A percentile compares a stretch with the other conserved stretches of the same genome.
Conservation (phyloP, 2,113 vertebrate genomes). For the Hiodon alosoides region DNA sequence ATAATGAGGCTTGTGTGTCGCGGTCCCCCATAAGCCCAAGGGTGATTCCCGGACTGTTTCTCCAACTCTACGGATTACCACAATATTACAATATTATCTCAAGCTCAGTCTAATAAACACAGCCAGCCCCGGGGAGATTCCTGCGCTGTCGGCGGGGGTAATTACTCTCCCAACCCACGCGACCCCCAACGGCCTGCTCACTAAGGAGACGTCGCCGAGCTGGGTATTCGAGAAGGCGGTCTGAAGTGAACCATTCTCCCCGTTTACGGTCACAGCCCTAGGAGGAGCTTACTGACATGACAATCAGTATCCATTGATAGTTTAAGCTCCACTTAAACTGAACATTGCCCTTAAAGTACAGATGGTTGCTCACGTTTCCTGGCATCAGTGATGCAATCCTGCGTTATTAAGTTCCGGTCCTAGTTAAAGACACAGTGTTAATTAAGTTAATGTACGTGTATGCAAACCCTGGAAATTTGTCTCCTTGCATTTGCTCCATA, state of each 20-base stretch:
- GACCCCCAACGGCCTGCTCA: background rate
- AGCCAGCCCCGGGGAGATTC: conserved; percentile 1
- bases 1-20: conserved; percentile 1
- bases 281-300: background rate
- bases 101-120: conserved; percentile 12
- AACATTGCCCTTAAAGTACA: background rate
- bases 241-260: background rate
- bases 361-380: conserved; percentile 22
- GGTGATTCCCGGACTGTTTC: background rate
- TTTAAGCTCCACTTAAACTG: background rate
- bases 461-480: conserved; percentile 33
- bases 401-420: conserved; percentile 6
- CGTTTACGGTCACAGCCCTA: background rate
- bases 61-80: conserved; percentile 22
- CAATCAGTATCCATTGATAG: background rate
- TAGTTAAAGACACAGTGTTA: conserved; percentile 24
- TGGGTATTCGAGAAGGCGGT: too few relatives aligned
- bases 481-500: conserved; percentile 63
- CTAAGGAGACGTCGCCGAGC: background rate
- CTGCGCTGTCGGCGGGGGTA: background rate
- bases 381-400: background rate
- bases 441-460: conserved; percentile 23
- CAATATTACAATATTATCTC: conserved; percentile 20
- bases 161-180: background rate
- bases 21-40: background rate